phyloP scores from a whole-genome alignment of 2,888 invertebrate species.

The Drosophila helvetica region DNA sequence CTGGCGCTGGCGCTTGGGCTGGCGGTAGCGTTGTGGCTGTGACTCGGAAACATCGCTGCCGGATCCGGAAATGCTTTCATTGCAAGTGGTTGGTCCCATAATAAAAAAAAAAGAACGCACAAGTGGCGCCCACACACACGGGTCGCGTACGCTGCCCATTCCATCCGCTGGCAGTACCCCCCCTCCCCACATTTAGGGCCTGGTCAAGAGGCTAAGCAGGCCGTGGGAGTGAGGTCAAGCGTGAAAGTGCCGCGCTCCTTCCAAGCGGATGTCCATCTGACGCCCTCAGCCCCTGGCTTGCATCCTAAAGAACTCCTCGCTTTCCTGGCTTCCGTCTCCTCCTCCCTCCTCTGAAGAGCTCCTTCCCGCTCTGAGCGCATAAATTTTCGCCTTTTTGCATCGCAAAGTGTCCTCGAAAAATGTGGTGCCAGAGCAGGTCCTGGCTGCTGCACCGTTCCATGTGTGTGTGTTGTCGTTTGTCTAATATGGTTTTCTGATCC shows the following conservation, averaged over 20 bases:
- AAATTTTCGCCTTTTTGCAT: constrained; percentile 68
- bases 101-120: constrained; percentile 55
- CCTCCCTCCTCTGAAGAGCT: neutral
- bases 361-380: constrained; percentile 48
- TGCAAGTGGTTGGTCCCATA: constrained; percentile 78
- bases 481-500: constrained; percentile 44
- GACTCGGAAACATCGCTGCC: constrained; percentile 54
- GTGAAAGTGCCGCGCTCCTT: constrained; percentile 70
- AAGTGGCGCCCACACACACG: constrained; percentile 36
- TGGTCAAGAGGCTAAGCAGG: constrained; percentile 76
- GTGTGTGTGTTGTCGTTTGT: constrained; percentile 13
- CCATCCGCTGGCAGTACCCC: neutral
- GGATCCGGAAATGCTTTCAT: constrained; percentile 81
- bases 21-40: neutral
- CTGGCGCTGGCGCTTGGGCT: neutral
- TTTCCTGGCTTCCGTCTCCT: neutral
- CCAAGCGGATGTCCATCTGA: constrained; percentile 63
- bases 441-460: neutral
- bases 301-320: neutral
- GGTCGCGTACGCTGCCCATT: constrained; percentile 9
- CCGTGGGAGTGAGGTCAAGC: constrained; percentile 74
- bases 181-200: constrained; percentile 7
- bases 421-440: constrained; percentile 5
- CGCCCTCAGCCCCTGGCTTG: constrained; percentile 19
- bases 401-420: constrained; percentile 56